A percentile compares a stretch with the other conserved stretches of the same genome.
Conservation (phyloP, 2,888 invertebrate genomes). For the Cheilosia variabilis region DNA sequence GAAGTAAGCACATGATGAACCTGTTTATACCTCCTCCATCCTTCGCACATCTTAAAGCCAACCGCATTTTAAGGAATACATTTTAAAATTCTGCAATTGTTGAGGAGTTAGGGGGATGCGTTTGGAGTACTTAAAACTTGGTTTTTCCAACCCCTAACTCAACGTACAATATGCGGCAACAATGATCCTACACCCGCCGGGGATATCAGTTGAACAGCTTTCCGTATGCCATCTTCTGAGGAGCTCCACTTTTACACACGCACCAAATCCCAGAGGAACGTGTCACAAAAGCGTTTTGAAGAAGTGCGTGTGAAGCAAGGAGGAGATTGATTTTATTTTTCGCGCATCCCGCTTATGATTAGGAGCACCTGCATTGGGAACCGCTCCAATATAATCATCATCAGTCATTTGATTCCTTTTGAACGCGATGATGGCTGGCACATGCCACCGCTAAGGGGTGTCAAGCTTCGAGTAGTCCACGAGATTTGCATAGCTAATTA, state of each 20-base stretch:
- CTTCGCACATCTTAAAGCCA: background rate
- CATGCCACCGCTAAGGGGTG: slow-evolving; percentile 4
- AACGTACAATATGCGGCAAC: background rate
- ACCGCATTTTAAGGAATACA: slow-evolving; percentile 1
- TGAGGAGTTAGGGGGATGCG: slow-evolving; percentile 13
- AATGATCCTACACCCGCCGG: slow-evolving; percentile 13
- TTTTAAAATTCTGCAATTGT: background rate
- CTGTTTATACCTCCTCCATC: background rate
- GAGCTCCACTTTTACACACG: background rate
- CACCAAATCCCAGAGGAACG: background rate
- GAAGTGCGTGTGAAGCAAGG: too few species aligned
- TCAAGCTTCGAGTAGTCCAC: slow-evolving; percentile 25
- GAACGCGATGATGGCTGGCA: slow-evolving; percentile 4
- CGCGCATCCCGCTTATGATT: background rate
- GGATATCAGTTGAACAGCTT: slow-evolving; percentile 3
- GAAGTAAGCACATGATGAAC: background rate
- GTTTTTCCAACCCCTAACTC: background rate
- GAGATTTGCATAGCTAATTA: slow-evolving; percentile 69
- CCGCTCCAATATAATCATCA: slow-evolving; percentile 10
- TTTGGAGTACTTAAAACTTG: slow-evolving; percentile 33
- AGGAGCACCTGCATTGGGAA: background rate
- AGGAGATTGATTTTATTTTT: background rate
- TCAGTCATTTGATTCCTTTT: slow-evolving; percentile 34
- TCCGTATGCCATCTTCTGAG: background rate
- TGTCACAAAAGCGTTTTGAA: slow-evolving; percentile 1